Conservation (phyloP, 2,888 invertebrate species). For the Scaptomyza polygonia region DNA sequence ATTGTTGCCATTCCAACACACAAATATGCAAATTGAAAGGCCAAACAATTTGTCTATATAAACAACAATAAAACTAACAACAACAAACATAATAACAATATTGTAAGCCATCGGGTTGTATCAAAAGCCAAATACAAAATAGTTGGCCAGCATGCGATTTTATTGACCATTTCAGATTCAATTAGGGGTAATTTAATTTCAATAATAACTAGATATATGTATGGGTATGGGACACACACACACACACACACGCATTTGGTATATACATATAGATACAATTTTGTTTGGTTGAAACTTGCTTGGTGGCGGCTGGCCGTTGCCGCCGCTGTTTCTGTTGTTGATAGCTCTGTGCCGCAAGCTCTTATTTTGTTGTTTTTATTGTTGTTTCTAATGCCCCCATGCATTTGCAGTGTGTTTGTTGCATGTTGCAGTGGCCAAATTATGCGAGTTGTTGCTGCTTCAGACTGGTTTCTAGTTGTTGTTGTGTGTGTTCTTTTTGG, state of each 20-base stretch:
- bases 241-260: slow-evolving; percentile 4
- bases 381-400: slow-evolving; percentile 23
- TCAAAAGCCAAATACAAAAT: slow-evolving; percentile 66
- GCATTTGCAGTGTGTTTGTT: slow-evolving; percentile 24
- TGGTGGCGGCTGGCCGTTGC: not conserved
- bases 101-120: slow-evolving; percentile 36
- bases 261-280: slow-evolving; percentile 32
- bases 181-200: slow-evolving; percentile 79
- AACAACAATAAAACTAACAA: slow-evolving; percentile 20
- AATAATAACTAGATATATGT: slow-evolving; percentile 72
- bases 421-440: slow-evolving; percentile 46
- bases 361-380: not conserved
- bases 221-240: slow-evolving; percentile 23
- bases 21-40: slow-evolving; percentile 64
- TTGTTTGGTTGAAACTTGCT: slow-evolving; percentile 26
- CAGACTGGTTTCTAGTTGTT: slow-evolving; percentile 44
- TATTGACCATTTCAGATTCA: slow-evolving; percentile 79
- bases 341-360: slow-evolving; percentile 49
- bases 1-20: slow-evolving; percentile 46
- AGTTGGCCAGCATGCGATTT: slow-evolving; percentile 78
- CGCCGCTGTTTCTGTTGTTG: slow-evolving; percentile 33
- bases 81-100: slow-evolving; percentile 27
- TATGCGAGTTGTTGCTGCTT: slow-evolving; percentile 19
- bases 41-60: slow-evolving; percentile 43
- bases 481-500: slow-evolving; percentile 11